These are phyloP conservation scores for Entelurus aequoreus DNA, from an alignment of 2,113 vertebrate species.

Conservation along the genomic window DNA sequence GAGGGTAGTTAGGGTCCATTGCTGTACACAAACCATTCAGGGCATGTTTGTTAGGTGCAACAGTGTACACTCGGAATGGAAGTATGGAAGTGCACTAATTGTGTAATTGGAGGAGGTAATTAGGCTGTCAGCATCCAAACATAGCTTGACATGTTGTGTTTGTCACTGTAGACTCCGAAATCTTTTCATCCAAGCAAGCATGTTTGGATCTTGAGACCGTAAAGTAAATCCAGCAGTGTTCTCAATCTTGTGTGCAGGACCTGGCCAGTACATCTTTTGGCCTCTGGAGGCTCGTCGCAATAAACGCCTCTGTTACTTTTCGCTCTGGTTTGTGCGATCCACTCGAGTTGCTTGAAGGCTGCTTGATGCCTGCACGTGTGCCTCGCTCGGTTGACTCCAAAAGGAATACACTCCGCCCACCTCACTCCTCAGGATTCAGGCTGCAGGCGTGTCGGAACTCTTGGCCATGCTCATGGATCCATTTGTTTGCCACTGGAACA, in stretches of 20 bases:
- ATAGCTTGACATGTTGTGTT: constrained; percentile 15
- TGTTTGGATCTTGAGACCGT: constrained; percentile 10
- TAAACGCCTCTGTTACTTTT: constrained; percentile 15
- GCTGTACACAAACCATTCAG: too few species aligned
- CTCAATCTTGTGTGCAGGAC: constrained; percentile 31
- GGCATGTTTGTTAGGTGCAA: too few species aligned
- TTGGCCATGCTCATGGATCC: constrained; percentile 90
- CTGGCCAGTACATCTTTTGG: constrained; percentile 27
- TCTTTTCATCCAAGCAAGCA: constrained; percentile 33
- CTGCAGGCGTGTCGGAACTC: constrained; percentile 83
- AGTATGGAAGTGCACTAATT: too few species aligned
- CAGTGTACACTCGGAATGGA: too few species aligned
- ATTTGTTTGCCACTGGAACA: constrained; percentile 89
- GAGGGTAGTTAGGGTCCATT: too few species aligned
- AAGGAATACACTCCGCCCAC: constrained; percentile 15
- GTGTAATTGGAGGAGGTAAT: too few species aligned
- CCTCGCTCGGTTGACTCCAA: constrained; percentile 48
- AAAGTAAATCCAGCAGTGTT: constrained; percentile 44
- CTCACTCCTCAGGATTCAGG: constrained; percentile 74
- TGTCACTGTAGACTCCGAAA: constrained; percentile 3
- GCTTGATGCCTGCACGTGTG: constrained; percentile 14
- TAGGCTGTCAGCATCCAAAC: too few species aligned
- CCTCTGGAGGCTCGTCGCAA: constrained; percentile 38
- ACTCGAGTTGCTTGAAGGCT: too few species aligned
- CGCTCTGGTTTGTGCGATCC: constrained; percentile 17